Base-by-base conservation (phyloP, 2,113 vertebrate genomes). In the Vulpes vulpes region DNA sequence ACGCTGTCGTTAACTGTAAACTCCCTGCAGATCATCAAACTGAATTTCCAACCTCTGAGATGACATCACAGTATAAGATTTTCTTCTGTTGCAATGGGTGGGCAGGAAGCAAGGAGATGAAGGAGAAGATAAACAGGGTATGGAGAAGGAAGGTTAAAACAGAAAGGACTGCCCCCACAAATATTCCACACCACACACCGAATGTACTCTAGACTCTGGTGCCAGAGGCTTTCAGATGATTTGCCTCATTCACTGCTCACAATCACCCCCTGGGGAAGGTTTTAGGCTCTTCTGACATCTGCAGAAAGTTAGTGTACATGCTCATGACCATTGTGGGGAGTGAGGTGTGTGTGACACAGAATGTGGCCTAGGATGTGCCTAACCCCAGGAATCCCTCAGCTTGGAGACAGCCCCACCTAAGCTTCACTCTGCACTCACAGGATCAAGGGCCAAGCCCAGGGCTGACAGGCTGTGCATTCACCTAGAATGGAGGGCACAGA, bases 121-220 rank as follows among this genome's bases (percentile, higher is more conserved):
- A 76, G 53, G 15, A 12, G 49, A 53, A 94, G 71, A 60, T 19
- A 7, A 84, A 64, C 7, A 35, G 11, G 27, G 19, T 19, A 30
- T 9, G 9, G 1, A 25, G n/a, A 67, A 73, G 16, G 32, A 55
- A 43, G 65, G 8, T 38, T 43, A 10, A 30, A 59, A 53, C 19
- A 53, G 16, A 32, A 73, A 64, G 17, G 32, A 22, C 14, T 5
- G 17, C 55, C 23, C 27, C n/a, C 30, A 62, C 65, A 5, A 8
- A 73, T 15, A 17, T 3, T 22, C 8, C 38, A n/a, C 23, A 55
- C 49, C 12, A 9, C 49, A 12, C 5, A 35, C n/a, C 8, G 27
- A 19, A 9, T 9, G 10, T 10, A 1, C 11, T 4, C 19, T 10
- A 9, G 25, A 57, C 23, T 8, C 5, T 1, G 9, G 35, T 32